A percentile compares a stretch with the other conserved stretches of the same genome.
phyloP scores from a whole-genome alignment of 2,888 invertebrate species.

The Drosophila maculinotata region DNA sequence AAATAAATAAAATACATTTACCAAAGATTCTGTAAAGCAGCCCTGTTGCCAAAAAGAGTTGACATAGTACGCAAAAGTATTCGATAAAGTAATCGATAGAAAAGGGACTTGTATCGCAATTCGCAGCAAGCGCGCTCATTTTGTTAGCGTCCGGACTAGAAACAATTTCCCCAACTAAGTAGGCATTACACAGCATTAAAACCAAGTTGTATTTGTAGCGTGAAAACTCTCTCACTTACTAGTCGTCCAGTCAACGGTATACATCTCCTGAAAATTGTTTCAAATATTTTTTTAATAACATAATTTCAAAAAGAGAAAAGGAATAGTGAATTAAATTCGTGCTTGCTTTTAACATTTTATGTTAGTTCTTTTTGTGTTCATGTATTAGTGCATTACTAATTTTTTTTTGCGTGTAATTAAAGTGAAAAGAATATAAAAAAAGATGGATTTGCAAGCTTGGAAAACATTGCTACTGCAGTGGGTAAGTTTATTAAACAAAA shows the following conservation, averaged over 20 bases:
- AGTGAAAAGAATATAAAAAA: neutral
- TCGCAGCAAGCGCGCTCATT: constrained; percentile 32
- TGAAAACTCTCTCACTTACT: neutral
- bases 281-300: too few relatives aligned
- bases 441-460: constrained; percentile 72
- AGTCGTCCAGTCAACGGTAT: too few relatives aligned
- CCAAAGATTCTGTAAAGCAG: neutral
- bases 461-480: constrained; percentile 75
- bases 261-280: too few relatives aligned
- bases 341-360: too few relatives aligned
- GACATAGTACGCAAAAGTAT: neutral
- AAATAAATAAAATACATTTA: too few relatives aligned
- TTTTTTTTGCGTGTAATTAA: neutral
- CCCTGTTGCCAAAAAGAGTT: neutral
- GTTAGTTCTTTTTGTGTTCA: neutral
- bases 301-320: too few relatives aligned
- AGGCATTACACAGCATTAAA: neutral
- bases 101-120: constrained; percentile 6
- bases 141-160: constrained; percentile 20
- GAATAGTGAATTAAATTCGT: too few relatives aligned
- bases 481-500: constrained; percentile 71
- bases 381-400: neutral
- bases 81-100: constrained; percentile 5
- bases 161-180: neutral
- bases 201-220: neutral